A percentile compares a stretch with the other conserved stretches of the same genome.
phyloP scores from a whole-genome alignment of 2,888 invertebrate genomes.

The Masnerella sp. region DNA sequence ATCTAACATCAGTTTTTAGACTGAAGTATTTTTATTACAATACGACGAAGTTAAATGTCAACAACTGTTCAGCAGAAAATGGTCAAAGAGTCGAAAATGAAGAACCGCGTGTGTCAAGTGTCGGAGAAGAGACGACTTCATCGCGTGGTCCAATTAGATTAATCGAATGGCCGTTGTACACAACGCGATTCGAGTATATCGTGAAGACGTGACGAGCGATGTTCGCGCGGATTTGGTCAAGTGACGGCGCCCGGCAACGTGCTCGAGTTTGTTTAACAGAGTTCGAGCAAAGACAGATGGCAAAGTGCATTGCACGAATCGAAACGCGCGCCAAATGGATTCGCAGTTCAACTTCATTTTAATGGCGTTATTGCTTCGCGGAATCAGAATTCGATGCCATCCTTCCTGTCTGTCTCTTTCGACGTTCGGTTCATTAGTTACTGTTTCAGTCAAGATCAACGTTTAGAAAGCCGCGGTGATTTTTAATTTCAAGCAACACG shows the following conservation, averaged over 20 bases:
- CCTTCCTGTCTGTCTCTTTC: too few species aligned
- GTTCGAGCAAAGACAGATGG: constrained; percentile 43
- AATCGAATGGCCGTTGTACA: constrained; percentile 41
- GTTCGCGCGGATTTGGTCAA: constrained; percentile 38
- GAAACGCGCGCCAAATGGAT: constrained; percentile 26
- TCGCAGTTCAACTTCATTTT: background rate
- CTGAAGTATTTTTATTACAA: too few species aligned
- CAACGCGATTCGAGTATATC: constrained; percentile 28
- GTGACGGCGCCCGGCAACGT: constrained; percentile 29
- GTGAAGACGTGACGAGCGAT: constrained; percentile 32
- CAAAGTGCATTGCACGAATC: constrained; percentile 32
- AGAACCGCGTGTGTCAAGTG: constrained; percentile 51
- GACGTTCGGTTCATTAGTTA: background rate
- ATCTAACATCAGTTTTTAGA: too few species aligned
- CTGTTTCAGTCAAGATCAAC: too few species aligned
- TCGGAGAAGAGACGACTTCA: constrained; percentile 41
- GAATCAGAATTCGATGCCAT: too few species aligned
- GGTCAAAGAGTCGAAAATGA: constrained; percentile 24
- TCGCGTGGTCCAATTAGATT: constrained; percentile 51
- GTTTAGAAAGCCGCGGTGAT: too few species aligned
- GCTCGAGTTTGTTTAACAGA: constrained; percentile 36
- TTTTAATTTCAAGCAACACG: too few species aligned
- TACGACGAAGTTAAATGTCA: background rate
- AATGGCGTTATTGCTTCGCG: background rate
- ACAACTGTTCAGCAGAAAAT: too few species aligned